Percentiles rank a stretch among this genome's conserved stretches.
Conservation (phyloP, 2,888 invertebrate genomes). For the Oligia fasciuncula region DNA sequence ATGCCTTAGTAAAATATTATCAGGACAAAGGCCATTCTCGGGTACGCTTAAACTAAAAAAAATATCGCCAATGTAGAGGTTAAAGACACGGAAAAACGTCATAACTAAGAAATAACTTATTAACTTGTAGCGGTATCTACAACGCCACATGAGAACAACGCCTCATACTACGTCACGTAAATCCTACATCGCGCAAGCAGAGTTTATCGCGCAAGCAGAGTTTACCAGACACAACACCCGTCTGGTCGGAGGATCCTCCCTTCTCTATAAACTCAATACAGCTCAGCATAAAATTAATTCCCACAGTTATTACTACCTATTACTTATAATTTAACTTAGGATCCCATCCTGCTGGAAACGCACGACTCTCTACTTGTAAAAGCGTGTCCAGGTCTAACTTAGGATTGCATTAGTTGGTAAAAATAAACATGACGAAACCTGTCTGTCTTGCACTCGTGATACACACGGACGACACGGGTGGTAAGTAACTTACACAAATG, state of each 20-base stretch:
- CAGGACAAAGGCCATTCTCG: background rate
- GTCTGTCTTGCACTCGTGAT: slow-evolving; percentile 51
- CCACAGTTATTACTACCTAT: slow-evolving; percentile 8
- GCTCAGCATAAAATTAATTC: background rate
- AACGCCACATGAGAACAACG: too few species aligned
- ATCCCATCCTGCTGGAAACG: slow-evolving; percentile 1
- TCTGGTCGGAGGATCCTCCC: too few species aligned
- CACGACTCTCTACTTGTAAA: slow-evolving; percentile 21
- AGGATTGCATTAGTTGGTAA: slow-evolving; percentile 59
- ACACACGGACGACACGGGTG: slow-evolving; percentile 56
- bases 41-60: background rate
- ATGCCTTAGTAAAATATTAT: background rate
- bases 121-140: too few species aligned
- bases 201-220: too few species aligned
- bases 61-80: background rate
- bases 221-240: too few species aligned
- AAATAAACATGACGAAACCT: slow-evolving; percentile 63
- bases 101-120: background rate
- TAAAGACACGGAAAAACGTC: slow-evolving; percentile 1
- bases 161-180: too few species aligned
- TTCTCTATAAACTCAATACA: slow-evolving; percentile 48
- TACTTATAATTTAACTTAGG: slow-evolving; percentile 17
- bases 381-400: slow-evolving; percentile 42
- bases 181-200: too few species aligned
- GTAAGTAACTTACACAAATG: background rate